Evolutionary conservation across 2,797 vertebrate species (phyloP), one percentile per base, ranked within the genome.

Genomic region (Toxotes lorentzi): DNA sequence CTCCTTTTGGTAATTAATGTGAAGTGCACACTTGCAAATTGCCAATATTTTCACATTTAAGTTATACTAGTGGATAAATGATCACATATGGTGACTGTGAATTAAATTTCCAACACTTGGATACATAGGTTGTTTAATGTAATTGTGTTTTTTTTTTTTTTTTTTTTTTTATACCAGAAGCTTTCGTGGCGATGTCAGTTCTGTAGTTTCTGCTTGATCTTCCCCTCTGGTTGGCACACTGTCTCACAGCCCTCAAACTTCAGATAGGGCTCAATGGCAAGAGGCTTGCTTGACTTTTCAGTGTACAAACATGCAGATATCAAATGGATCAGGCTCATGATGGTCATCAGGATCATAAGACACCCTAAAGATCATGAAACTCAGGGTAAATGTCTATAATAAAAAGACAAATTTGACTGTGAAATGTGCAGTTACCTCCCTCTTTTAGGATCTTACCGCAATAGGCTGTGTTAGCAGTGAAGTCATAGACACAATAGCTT

Each of bases 321-420:
- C 65, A 91, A 17, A 34, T 89, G 82, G 57, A 61, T 27, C 4
- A 73, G 13, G 72, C 70, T 92, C 86, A 94, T 50, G 70, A 78
- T 2, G 40, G 89, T 91, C 51, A 87, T 78, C 71, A 91, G 34
- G 3, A 94, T 35, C 91, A 91, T 88, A 0, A 93, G 69, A 57
- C 71, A 70, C 2, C 91, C 91, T 94, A 2, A 9, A 69, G n/a
- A 63, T 21, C 2, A 60, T 1, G 79, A 19, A 73, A 38, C 3
- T 21, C 5, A 27, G 1, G 4, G 5, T 76, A 0, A 63, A 54
- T 2, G 7, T 27, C 3, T 1, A 34, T 7, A 35, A 0, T 30
- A 6, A 30, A 73, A 4, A 30, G 2, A 48, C 12, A 41, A 17
- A 50, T 27, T 1, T 32, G 3, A 34, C 23, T 6, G 5, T 27